These are phyloP conservation scores for Megaustenia siamemsis DNA, from an alignment of 2,888 invertebrate genomes.

Conservation along the genomic window DNA sequence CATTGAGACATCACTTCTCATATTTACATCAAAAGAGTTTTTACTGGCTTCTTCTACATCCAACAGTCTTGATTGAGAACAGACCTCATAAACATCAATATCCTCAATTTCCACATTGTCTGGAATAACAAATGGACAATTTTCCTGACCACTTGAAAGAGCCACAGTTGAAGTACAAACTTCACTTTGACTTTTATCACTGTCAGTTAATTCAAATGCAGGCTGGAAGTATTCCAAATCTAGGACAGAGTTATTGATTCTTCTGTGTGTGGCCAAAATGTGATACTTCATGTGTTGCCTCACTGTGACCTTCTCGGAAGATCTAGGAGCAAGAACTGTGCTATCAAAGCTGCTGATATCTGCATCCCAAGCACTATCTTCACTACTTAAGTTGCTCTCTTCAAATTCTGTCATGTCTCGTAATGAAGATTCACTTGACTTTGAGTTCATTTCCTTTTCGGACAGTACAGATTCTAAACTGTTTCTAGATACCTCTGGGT, in stretches of 20 bases:
- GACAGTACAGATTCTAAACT: conserved; percentile 11
- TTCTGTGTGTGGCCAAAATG: conserved; percentile 22
- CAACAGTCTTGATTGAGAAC: not conserved
- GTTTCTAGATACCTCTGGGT: not conserved
- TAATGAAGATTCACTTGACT: conserved; percentile 10
- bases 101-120: not conserved
- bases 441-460: conserved; percentile 32
- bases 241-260: not conserved
- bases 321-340: conserved; percentile 30
- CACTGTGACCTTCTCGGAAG: not conserved
- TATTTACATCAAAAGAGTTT: not conserved
- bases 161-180: not conserved
- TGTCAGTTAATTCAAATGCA: conserved; percentile 17
- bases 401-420: conserved; percentile 41
- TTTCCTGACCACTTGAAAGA: not conserved
- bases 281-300: conserved; percentile 39
- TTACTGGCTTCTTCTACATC: not conserved
- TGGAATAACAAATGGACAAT: not conserved
- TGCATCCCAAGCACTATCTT: conserved; percentile 48
- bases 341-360: conserved; percentile 45
- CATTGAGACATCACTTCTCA: not conserved
- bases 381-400: conserved; percentile 47
- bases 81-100: not conserved
- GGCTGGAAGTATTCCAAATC: conserved; percentile 2
- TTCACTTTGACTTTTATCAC: not conserved